Evolutionary conservation across 2,797 vertebrate species (phyloP).

Genomic region (Chaetophractus vellerosus): DNA sequence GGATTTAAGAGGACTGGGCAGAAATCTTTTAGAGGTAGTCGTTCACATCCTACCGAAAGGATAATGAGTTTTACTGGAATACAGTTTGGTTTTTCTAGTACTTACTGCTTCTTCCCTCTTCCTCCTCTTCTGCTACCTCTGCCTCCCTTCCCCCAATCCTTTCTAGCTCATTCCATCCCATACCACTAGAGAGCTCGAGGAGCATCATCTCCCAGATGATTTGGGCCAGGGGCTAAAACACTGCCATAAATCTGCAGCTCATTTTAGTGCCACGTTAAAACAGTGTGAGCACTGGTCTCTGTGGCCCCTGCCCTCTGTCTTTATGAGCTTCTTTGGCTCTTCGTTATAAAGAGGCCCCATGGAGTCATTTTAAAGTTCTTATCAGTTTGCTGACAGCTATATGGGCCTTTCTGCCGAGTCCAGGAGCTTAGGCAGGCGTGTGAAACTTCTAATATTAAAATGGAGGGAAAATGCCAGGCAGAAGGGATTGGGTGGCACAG

Average conservation of each 20-base stretch:
- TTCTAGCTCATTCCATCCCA: conserved; percentile 14
- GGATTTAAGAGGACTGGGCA: not conserved
- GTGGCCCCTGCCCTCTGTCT: conserved; percentile 90
- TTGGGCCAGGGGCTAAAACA: conserved; percentile 85
- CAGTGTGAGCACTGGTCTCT: conserved; percentile 88
- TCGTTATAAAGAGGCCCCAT: conserved; percentile 90
- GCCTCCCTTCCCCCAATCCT: not conserved
- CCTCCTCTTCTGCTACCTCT: not conserved
- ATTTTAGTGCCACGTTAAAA: conserved; percentile 90
- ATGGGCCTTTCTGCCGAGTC: conserved; percentile 90
- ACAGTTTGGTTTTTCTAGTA: not conserved
- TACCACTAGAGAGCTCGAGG: conserved; percentile 47
- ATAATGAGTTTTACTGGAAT: not conserved
- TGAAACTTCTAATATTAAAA: conserved; percentile 89
- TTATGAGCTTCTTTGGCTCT: conserved; percentile 90
- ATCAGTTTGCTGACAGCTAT: conserved; percentile 93
- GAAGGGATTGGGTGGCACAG: conserved; percentile 66
- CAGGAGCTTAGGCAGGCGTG: conserved; percentile 87
- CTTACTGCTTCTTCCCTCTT: not conserved
- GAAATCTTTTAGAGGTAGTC: not conserved
- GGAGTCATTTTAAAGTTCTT: conserved; percentile 91
- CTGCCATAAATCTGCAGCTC: conserved; percentile 90
- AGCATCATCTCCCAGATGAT: conserved; percentile 85
- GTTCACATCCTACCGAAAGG: not conserved
- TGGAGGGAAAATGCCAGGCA: conserved; percentile 71